These are phyloP conservation scores for Sebastes hubbsi DNA, from an alignment of 2,797 vertebrate genomes.

Conservation along the genomic window DNA sequence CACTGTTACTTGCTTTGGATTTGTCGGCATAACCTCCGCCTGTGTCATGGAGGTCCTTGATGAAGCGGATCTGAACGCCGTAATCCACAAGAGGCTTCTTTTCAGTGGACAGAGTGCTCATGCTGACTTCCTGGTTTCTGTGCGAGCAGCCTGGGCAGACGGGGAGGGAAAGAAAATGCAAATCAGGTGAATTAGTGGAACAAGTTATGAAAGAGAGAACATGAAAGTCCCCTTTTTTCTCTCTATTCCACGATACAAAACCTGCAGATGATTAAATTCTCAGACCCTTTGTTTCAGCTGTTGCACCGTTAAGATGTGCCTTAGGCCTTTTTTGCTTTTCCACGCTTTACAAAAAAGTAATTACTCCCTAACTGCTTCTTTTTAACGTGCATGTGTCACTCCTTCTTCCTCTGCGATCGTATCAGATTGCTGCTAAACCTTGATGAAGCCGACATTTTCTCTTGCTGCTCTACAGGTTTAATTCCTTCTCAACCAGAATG, in stretches of 20 bases:
- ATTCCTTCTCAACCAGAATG: slow-evolving; percentile 32
- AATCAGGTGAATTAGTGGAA: slow-evolving; percentile 41
- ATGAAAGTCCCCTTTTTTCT: background rate
- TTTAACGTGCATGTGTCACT: background rate
- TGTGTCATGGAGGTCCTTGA: slow-evolving; percentile 87
- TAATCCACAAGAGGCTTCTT: slow-evolving; percentile 88
- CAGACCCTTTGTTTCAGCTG: background rate
- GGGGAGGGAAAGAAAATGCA: slow-evolving; percentile 39
- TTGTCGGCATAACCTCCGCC: slow-evolving; percentile 76
- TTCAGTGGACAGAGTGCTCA: slow-evolving; percentile 83
- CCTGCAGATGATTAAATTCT: background rate
- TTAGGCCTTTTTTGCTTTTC: background rate
- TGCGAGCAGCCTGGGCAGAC: slow-evolving; percentile 14
- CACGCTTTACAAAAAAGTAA: background rate
- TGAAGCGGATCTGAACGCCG: slow-evolving; percentile 97
- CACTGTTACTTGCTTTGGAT: slow-evolving; percentile 56
- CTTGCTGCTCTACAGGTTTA: slow-evolving; percentile 21
- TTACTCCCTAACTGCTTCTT: background rate
- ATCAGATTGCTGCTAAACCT: slow-evolving; percentile 33
- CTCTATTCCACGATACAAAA: background rate
- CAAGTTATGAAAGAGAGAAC: background rate
- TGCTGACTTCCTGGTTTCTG: slow-evolving; percentile 66
- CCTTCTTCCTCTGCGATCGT: slow-evolving; percentile 3
- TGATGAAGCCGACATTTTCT: slow-evolving; percentile 44
- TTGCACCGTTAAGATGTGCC: background rate